Base-by-base conservation (phyloP, 2,113 vertebrate species). In the Lates calcarifer region DNA sequence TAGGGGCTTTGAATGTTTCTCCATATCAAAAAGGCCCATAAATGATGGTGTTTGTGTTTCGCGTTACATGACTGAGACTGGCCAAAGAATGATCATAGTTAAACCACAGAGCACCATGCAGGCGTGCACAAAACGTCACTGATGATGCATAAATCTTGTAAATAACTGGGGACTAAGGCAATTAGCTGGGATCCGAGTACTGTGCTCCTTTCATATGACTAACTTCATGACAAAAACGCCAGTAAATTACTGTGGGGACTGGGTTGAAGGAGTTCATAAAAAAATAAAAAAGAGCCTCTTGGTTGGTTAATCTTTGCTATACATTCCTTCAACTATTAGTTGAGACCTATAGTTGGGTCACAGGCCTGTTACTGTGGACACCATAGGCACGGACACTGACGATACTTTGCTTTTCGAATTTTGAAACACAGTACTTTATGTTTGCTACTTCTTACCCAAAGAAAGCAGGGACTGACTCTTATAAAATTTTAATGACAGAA, bases 11-110 rank as follows among this genome's bases (percentile, higher is more conserved):
- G 26, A 22, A 24, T 62, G 69, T 53, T 71, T 6, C 62, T 74
- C 20, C 39, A 29, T 33, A 82, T 77, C 37, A 80, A 62, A 64
- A 77, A 65, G 28, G 29, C 57, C 33, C 18, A 43, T 37, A 71
- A 39, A 70, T 62, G 26, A 33, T 7, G 41, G 15, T 13, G 51
- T 60, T 71, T 78, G 26, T 75, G 62, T 81, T 81, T 72, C 64
- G 12, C 28, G 22, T 55, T 35, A 63, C 41, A 26, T 24, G 28
- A 13, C 20, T 6, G 18, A 22, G 77, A 20, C 37, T 18, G 53
- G 20, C 41, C 15, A 53, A 39, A 51, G 29, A 41, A 66, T 37
- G 28, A 31, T 18, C 3, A 5, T 3, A 31, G 53, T 63, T 47
- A 53, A 69, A 62, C n/a, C 33, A 49, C 7, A 8, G 11, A 18